Base-by-base conservation (phyloP, 2,888 invertebrate species). In the Spisula solida region DNA sequence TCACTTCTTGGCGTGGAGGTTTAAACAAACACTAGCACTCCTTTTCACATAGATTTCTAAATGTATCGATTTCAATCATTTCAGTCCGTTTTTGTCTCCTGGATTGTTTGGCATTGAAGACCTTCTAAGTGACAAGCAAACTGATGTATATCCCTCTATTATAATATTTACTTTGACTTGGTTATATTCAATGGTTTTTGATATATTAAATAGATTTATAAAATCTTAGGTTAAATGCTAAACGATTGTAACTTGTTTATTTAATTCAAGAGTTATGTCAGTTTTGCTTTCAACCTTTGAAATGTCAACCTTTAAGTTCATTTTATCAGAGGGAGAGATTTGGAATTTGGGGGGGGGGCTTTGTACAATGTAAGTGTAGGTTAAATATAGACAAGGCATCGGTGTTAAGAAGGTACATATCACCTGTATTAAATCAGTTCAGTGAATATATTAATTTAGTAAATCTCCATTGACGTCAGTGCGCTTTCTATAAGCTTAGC, bases 391-490 rank as follows among this genome's bases (percentile, higher is more conserved):
- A 66, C 60, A 0, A 6, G 41, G 8, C 41, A 2, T 41, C 41
- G 41, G 60, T n/a, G 25, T 66, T n/a, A 66, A 66, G 60, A 25
- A 66, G 5, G 25, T 66, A 66, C 25, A 25, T 66, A 66, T 66
- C 6, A 66, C 25, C 60, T 5, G n/a, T 66, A 66, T 66, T 66
- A 25, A 25, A 25, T 66, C 6, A 29, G 55, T 75, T 75, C 75
- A 55, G 25, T 25, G 84, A 78, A 75, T 31, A 78, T 55, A 48
- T 70, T 81, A 70, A 41, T 41, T 8, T 41, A 41, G 41, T 2
- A 2, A 84, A 55, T 84, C 60, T 70, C 70, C 16, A 78, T 78
- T 84, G 84, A 84, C 84, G 84, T 84, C 84, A 84, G 78, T 84
- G 34, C 20, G 12, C 41, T 82, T 66, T 82, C 60, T 25, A n/a